Evolutionary conservation across 2,113 vertebrate species (phyloP).

Genomic region (Geococcyx californianus): DNA sequence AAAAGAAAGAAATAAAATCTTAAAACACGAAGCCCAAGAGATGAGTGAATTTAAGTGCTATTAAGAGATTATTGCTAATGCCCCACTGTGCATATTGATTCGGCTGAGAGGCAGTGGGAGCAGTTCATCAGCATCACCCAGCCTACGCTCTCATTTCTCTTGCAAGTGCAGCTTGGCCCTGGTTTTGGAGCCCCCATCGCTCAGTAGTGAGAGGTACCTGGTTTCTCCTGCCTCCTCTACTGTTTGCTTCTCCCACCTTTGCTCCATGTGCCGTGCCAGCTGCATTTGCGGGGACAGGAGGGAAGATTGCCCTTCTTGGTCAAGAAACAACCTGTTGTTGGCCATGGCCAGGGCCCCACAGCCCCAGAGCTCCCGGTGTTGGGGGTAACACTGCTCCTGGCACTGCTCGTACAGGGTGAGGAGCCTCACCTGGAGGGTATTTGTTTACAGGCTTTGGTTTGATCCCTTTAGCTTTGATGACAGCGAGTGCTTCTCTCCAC

Average conservation of each 20-base stretch:
- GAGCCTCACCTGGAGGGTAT: not conserved
- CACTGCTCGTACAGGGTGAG: not conserved
- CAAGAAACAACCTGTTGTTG: not conserved
- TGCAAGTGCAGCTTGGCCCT: not conserved
- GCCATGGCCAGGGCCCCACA: rapidly evolving
- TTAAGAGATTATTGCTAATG: not conserved
- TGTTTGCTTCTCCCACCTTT: not conserved
- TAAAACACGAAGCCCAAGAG: not conserved
- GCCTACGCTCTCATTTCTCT: not conserved
- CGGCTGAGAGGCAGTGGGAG: not conserved
- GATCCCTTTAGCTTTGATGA: not conserved
- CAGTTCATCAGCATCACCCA: not conserved
- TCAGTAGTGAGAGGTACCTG: not conserved
- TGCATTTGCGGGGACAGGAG: rapidly evolving
- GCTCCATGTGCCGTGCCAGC: not conserved
- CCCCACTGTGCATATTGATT: not conserved
- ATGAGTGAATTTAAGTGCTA: not conserved
- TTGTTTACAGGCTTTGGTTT: not conserved
- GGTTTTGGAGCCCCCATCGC: not conserved
- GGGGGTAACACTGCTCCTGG: not conserved
- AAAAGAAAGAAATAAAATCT: not conserved
- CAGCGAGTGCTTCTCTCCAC: not conserved
- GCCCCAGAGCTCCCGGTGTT: not conserved
- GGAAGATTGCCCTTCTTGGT: not conserved
- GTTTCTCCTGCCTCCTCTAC: no score